phyloP scores from a whole-genome alignment of 1,140 invertebrate genomes.

The Drosophila mojavensis region DNA sequence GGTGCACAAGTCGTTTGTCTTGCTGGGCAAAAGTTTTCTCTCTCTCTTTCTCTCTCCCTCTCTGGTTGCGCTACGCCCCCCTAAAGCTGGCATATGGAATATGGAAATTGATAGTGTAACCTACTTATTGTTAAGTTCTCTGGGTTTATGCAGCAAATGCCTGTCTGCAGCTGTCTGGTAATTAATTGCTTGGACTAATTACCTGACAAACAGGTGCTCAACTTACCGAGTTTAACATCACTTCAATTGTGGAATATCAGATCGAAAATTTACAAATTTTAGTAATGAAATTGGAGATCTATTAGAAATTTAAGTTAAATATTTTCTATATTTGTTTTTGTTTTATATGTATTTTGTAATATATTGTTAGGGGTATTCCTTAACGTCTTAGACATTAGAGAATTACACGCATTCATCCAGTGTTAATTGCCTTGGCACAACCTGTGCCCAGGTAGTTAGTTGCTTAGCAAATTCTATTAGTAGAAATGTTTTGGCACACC shows the following conservation, averaged over 20 bases:
- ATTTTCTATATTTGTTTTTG: no score
- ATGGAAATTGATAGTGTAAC: conserved; percentile 66
- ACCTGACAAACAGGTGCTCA: conserved; percentile 33
- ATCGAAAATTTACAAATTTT: no score
- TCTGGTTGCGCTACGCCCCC: conserved; percentile 50
- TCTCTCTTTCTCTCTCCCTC: no score
- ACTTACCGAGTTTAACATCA: conserved; percentile 4
- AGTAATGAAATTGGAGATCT: no score
- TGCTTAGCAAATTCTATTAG: conserved; percentile 3
- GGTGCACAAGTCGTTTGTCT: conserved; percentile 70
- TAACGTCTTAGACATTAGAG: not conserved
- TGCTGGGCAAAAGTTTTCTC: conserved; percentile 34
- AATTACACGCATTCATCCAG: not conserved
- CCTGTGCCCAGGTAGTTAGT: conserved; percentile 18
- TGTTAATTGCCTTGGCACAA: conserved; percentile 6
- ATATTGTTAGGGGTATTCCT: not conserved
- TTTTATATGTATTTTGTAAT: no score
- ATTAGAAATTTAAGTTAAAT: no score
- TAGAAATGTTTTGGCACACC: conserved; percentile 2
- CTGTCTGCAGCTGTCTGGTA: conserved; percentile 45
- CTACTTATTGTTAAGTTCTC: conserved; percentile 38
- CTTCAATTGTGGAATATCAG: no score
- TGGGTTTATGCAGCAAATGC: conserved; percentile 44
- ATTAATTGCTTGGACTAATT: conserved; percentile 43
- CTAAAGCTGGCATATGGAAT: conserved; percentile 53